Conservation (phyloP, 37 sponge, comb jelly and placozoan genomes). For the Dysidea cf. avara region DNA sequence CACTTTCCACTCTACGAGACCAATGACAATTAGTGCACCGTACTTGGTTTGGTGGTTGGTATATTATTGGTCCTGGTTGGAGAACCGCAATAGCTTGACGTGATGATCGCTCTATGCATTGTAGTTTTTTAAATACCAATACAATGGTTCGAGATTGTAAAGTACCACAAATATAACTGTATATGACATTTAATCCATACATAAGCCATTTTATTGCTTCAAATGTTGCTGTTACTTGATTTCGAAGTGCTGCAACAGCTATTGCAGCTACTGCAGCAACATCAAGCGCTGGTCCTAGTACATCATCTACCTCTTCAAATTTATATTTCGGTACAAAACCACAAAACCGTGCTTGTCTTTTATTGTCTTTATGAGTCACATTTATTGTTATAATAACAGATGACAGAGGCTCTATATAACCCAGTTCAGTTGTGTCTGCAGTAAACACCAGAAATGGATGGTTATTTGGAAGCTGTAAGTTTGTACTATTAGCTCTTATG, state of each 20-base stretch:
- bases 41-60: neutral
- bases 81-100: neutral
- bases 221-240: no score
- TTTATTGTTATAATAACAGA: slow-evolving; percentile 24
- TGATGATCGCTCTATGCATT: no score
- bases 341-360: slow-evolving; percentile 3
- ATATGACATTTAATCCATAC: no score
- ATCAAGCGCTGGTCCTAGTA: no score
- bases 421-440: slow-evolving; percentile 4
- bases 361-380: neutral
- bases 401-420: slow-evolving; percentile 14
- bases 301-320: no score
- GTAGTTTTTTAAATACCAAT: slow-evolving; percentile 10
- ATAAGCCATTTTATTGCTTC: no score
- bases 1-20: no score
- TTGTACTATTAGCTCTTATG: slow-evolving; percentile 28
- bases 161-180: slow-evolving; percentile 33
- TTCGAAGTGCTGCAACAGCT: slow-evolving; percentile 1
- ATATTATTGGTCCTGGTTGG: neutral
- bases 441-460: slow-evolving; percentile 39
- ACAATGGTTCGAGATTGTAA: slow-evolving; percentile 10
- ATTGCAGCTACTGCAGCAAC: slow-evolving; percentile 2
- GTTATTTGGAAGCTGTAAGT: slow-evolving; percentile 18
- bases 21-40: neutral
- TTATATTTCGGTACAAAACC: no score